Evolutionary conservation across 2,113 vertebrate genomes (phyloP).

Genomic region (Pteronura brasiliensis): DNA sequence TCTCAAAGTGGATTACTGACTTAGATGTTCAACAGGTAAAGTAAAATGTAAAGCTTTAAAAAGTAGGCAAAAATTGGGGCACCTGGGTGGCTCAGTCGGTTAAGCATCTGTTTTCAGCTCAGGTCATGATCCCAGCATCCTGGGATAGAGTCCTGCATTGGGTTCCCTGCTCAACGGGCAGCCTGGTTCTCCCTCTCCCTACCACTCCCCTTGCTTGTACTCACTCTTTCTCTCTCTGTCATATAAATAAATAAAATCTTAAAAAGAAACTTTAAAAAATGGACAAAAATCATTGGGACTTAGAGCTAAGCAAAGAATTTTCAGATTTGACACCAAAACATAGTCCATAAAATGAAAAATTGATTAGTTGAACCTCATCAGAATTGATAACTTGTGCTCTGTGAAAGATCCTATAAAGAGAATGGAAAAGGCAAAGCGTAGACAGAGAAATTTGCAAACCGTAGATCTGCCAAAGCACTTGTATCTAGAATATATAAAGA

Average conservation of each 20-base stretch:
- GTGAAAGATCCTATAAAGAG: neutral
- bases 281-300: neutral
- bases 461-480: neutral
- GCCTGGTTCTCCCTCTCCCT: no score
- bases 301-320: neutral
- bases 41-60: neutral
- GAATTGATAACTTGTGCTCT: neutral
- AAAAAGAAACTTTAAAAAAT: no score
- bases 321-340: neutral
- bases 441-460: neutral
- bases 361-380: neutral
- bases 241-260: no score
- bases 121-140: no score
- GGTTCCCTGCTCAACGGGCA: no score
- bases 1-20: neutral
- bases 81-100: no score
- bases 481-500: neutral
- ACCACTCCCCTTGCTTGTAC: no score
- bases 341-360: neutral
- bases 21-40: neutral
- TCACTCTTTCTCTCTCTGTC: no score
- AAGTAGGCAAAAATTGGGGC: neutral
- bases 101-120: no score
- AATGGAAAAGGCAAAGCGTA: neutral
- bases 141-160: no score